Base-by-base conservation (phyloP, 2,888 invertebrate genomes). In the Adelognathus sp. region DNA sequence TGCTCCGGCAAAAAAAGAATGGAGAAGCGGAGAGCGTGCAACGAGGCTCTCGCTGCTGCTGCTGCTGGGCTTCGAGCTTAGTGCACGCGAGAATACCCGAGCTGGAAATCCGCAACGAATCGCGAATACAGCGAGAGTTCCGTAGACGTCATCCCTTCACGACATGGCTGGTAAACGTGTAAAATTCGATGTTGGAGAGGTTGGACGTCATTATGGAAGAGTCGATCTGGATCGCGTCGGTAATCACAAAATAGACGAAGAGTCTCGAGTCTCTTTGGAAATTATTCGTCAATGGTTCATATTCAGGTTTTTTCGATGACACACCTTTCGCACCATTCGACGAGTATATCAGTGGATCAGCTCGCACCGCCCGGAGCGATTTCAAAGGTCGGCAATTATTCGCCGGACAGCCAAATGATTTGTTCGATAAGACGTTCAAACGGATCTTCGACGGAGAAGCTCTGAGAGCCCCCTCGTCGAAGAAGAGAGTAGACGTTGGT, bases 361-460 rank as follows among this genome's bases (percentile, higher is more conserved):
- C 14, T 3, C 16, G 36, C 7, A 27, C 58, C 2, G 63, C 64
- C 16, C 80, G 84, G 24, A 85, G 86, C 11, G 76, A 82, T 3
- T 76, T 76, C 44, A 85, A 83, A 58, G 85, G 84, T 2, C 82
- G 79, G 44, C 87, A 87, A 80, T 74, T 90, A 58, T 69, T 79
- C 2, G 21, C 83, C 0, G 85, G 84, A 0, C 81, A 72, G 11
- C n/a, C 66, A 3, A 60, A 66, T 54, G 90, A 91, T 71, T 92
- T 93, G 73, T 93, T 93, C 81, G 92, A 93, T 3, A 83, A 88
- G 27, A 86, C 90, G 76, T 92, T 92, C 79, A 90, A 87, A 77
- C 86, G 93, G 61, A 79, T 93, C 36, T 93, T 92, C 82, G 84
- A 85, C 18, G 93, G 92, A 0, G 93, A 92, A 82, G 88, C 86